phyloP scores from a whole-genome alignment of 1,140 invertebrate genomes.

The Akabosia matsudoensis region DNA sequence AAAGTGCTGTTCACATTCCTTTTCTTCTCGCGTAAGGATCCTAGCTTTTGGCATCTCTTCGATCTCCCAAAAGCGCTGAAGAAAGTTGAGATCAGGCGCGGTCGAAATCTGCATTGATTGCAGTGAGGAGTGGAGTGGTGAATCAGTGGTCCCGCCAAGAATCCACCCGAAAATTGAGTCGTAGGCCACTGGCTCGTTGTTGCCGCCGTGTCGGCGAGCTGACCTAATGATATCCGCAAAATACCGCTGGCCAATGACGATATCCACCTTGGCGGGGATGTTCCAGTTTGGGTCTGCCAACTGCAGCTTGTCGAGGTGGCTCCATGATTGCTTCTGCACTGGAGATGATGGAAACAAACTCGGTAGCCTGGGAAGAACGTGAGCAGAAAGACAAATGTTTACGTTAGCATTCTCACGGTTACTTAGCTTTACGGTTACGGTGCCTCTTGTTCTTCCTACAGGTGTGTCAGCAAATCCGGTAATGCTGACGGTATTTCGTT shows the following conservation, averaged over 20 bases:
- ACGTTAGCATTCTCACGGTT: background rate
- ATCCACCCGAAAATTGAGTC: constrained; percentile 11
- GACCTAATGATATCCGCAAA: background rate
- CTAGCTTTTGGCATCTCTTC: constrained; percentile 31
- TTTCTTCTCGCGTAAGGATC: constrained; percentile 34
- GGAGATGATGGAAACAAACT: background rate
- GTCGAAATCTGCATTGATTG: background rate
- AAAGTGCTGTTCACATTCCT: constrained; percentile 44
- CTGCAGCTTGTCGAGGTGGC: background rate
- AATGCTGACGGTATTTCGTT: background rate
- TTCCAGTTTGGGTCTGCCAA: background rate
- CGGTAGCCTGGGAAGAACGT: background rate
- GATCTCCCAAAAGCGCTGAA: constrained; percentile 49
- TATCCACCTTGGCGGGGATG: background rate
- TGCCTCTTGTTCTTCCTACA: background rate
- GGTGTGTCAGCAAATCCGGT: background rate
- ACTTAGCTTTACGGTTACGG: background rate
- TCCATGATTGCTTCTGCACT: background rate
- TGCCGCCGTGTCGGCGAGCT: background rate
- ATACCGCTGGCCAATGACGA: background rate
- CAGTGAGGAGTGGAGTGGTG: background rate
- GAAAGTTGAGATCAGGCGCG: background rate
- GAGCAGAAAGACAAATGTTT: background rate
- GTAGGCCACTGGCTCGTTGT: background rate
- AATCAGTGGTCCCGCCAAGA: background rate